A percentile compares a stretch with the other conserved stretches of the same genome.
These are phyloP conservation scores for Tiliqua scincoides DNA, from an alignment of 2,113 vertebrate species.

Conservation along the genomic window DNA sequence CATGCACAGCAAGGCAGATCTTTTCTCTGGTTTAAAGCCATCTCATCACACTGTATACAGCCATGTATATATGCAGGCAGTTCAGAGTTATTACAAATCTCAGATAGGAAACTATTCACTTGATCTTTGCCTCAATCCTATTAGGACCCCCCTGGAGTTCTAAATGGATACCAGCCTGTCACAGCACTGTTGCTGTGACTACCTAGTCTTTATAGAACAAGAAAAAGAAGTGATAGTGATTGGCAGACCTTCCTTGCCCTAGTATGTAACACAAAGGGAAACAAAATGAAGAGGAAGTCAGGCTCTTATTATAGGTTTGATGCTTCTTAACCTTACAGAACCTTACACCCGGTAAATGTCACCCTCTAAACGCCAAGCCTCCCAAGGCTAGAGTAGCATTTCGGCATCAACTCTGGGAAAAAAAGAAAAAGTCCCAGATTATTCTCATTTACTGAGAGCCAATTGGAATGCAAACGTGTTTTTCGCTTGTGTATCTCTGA, in stretches of 20 bases:
- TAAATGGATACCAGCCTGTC: conserved; percentile 83
- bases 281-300: conserved; percentile 91
- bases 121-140: conserved; percentile 86
- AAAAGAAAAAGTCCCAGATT: conserved; percentile 42
- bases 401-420: conserved; percentile 15
- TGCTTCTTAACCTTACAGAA: conserved; percentile 87
- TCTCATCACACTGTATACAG: conserved; percentile 73
- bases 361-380: conserved; percentile 59
- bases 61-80: conserved; percentile 82
- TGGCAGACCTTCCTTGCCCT: conserved; percentile 90
- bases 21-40: conserved; percentile 75
- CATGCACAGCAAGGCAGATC: conserved; percentile 58
- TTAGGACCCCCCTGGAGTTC: conserved; percentile 85
- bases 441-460: conserved; percentile 33
- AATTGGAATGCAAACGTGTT: conserved; percentile 56
- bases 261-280: conserved; percentile 86
- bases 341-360: conserved; percentile 81
- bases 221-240: conserved; percentile 83
- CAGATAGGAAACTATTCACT: conserved; percentile 83
- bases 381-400: background rate
- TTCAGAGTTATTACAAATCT: conserved; percentile 79
- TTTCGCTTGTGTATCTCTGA: background rate
- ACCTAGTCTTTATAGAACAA: conserved; percentile 84
- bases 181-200: conserved; percentile 87
- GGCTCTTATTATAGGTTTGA: conserved; percentile 83